These are phyloP conservation scores for Sus scrofa DNA, from an alignment of 2,113 vertebrate genomes.

Conservation along the genomic window DNA sequence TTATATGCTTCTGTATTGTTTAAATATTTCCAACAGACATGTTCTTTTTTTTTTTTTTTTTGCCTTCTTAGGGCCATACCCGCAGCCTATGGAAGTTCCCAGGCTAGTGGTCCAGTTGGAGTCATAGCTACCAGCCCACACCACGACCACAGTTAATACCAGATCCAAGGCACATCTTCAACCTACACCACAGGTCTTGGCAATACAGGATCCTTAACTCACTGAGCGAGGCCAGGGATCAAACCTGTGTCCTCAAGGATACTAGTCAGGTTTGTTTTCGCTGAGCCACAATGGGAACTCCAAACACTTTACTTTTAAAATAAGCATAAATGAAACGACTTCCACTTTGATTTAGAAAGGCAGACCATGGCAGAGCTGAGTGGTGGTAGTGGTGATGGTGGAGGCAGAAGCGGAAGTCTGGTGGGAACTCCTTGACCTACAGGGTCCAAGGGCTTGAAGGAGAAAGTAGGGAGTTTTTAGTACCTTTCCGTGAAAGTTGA, in stretches of 20 bases:
- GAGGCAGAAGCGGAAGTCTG: neutral
- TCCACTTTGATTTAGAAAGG: neutral
- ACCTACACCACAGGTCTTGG: too few relatives aligned
- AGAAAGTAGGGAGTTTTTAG: neutral
- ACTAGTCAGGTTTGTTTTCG: too few relatives aligned
- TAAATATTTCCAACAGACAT: neutral
- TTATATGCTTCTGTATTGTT: neutral
- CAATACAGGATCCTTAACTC: too few relatives aligned
- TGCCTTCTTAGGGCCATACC: neutral
- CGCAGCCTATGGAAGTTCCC: too few relatives aligned
- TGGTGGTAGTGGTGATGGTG: neutral
- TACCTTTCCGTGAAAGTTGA: neutral
- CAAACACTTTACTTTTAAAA: neutral
- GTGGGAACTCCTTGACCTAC: neutral
- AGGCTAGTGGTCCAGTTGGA: too few relatives aligned
- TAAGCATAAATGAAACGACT: neutral
- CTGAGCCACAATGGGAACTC: too few relatives aligned
- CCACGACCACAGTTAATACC: too few relatives aligned
- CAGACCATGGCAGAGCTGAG: neutral
- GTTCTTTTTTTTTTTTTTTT: neutral
- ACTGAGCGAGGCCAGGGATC: too few relatives aligned
- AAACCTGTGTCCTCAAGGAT: too few relatives aligned
- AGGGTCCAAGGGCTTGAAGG: neutral
- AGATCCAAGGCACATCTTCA: too few relatives aligned
- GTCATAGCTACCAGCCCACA: too few relatives aligned